Conservation (phyloP, 2,888 invertebrate species). For the Melitaea athalia region DNA sequence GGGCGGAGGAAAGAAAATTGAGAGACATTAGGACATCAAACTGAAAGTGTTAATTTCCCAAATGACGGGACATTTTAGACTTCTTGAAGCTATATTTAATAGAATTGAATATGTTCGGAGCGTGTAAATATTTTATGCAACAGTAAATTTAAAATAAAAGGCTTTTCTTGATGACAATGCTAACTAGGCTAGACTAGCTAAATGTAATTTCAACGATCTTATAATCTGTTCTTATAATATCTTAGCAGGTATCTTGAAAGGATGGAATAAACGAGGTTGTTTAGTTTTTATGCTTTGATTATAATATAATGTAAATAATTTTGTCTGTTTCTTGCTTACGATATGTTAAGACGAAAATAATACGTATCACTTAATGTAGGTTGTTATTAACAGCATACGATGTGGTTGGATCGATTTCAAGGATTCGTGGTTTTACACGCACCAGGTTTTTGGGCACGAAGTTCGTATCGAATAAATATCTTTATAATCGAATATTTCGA, state of each 20-base stretch:
- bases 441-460: conserved; percentile 33
- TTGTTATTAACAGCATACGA: conserved; percentile 60
- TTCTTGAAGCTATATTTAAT: no score
- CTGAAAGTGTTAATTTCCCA: not conserved
- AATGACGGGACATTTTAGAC: no score
- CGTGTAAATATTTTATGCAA: no score
- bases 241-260: not conserved
- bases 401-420: conserved; percentile 78
- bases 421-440: conserved; percentile 60
- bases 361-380: conserved; percentile 51
- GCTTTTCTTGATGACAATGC: no score
- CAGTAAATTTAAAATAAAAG: no score
- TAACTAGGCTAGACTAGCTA: no score
- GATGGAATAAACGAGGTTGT: not conserved
- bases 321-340: conserved; percentile 15
- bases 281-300: not conserved
- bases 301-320: not conserved
- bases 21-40: not conserved
- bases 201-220: no score
- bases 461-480: conserved; percentile 24
- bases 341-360: conserved; percentile 46
- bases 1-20: conserved; percentile 4
- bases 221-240: no score
- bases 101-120: no score
- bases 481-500: not conserved